These are phyloP conservation scores for Drosophila sechellia DNA, from an alignment of 1,140 invertebrate species.

Conservation along the genomic window DNA sequence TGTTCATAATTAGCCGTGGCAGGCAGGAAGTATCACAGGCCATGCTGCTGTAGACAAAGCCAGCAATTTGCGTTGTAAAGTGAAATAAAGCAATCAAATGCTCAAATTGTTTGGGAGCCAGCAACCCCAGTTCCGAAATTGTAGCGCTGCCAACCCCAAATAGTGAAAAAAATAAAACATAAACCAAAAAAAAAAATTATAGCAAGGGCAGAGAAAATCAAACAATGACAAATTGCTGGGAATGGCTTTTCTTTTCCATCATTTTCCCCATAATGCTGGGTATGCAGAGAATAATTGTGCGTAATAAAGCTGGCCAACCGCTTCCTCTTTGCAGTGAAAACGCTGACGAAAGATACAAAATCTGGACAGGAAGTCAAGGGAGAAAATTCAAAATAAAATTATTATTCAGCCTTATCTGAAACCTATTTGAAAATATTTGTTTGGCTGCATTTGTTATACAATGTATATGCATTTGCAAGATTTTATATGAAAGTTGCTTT, in stretches of 20 bases:
- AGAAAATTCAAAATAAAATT: slow-evolving; percentile 1
- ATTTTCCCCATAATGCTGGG: slow-evolving; percentile 47
- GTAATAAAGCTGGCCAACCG: slow-evolving; percentile 39
- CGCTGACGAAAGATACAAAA: neutral
- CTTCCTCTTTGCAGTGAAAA: slow-evolving; percentile 39
- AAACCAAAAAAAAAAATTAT: slow-evolving; percentile 11
- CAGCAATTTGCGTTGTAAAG: slow-evolving; percentile 44
- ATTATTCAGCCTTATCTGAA: slow-evolving; percentile 2
- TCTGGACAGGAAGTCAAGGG: neutral
- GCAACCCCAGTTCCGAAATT: slow-evolving; percentile 32
- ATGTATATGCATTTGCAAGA: slow-evolving; percentile 1
- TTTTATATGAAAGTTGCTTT: neutral
- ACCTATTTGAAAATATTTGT: neutral
- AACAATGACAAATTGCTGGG: slow-evolving; percentile 56
- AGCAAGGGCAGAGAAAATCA: slow-evolving; percentile 37
- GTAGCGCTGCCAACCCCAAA: slow-evolving; percentile 5
- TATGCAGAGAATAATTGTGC: slow-evolving; percentile 45
- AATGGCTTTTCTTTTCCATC: slow-evolving; percentile 44
- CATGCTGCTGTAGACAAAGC: slow-evolving; percentile 18
- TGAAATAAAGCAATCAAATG: slow-evolving; percentile 59
- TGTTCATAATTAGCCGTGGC: slow-evolving; percentile 62
- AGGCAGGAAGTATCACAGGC: slow-evolving; percentile 65
- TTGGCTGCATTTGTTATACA: slow-evolving; percentile 1
- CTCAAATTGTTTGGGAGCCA: slow-evolving; percentile 49
- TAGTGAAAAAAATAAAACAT: slow-evolving; percentile 1